Base-by-base conservation (phyloP, 2,888 invertebrate species). In the Andrena trimmerana region DNA sequence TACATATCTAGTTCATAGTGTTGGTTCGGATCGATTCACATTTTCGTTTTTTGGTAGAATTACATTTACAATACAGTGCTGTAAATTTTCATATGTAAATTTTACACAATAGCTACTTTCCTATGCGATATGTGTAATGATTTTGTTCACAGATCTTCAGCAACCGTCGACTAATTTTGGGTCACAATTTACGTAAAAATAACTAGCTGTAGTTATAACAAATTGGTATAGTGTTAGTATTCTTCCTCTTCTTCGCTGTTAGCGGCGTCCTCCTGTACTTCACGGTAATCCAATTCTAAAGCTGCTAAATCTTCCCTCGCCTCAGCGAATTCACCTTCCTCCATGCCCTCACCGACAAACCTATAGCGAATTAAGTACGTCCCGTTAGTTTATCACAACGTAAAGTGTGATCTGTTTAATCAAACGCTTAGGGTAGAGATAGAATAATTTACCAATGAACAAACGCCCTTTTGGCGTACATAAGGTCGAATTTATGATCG, bases 271-370 rank as follows among this genome's bases (percentile, higher is more conserved):
- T 92, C 92, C 70, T 92, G 92, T 0, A 92, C 92, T 52, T 92
- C 92, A n/a, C 92, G 92, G 80, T 92, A 92, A 82, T 92, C 92
- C 24, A 92, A 83, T 82, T 92, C 92, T n/a, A 92, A 88, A 20
- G 92, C 92, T 5, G 92, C 92, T 13, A 92, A 84, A 85, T 92
- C 92, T 70, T 92, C 92, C 42, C 92, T 85, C 7, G 92, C 92
- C 80, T 92, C 92, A 1, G 92, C 79, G 71, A 92, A 92, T 87
- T 92, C 92, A 62, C 92, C 92, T 76, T 92, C 92, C 48, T 92
- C 92, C 92, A 92, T 92, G 16, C 92, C 92, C 75, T 92, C 92
- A 0, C 92, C 92, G 16, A 92, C 92, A 31, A 90, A 92, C 92
- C 92, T 92, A 31, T 0, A 10, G 36, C 16, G 52, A 42, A 42